These are phyloP conservation scores for Mus musculus DNA, from an alignment of 2,113 vertebrate genomes.

Conservation along the genomic window GRCm39 chr14:45107501-45108000, in stretches of 20 bases:
- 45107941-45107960: neutral
- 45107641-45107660: neutral
- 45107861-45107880: neutral
- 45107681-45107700: neutral
- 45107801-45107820: too few species aligned
- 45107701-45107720: too few species aligned
- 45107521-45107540: neutral
- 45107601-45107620: neutral
- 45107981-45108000: neutral
- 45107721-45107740: too few species aligned
- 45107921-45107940: neutral
- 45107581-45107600: neutral
- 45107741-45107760: too few species aligned
- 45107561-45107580: neutral
- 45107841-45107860: neutral
- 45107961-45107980: neutral
- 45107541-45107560: neutral
- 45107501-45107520: neutral
- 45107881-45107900: conserved; percentile 20
- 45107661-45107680: neutral
- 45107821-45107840: too few species aligned
- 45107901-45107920: neutral
- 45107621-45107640: neutral
- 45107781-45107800: too few species aligned
- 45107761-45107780: too few species aligned